A percentile compares a stretch with the other conserved stretches of the same genome.
Evolutionary conservation across 2,113 vertebrate species (phyloP).

Genomic region (Antennarius striatus): DNA sequence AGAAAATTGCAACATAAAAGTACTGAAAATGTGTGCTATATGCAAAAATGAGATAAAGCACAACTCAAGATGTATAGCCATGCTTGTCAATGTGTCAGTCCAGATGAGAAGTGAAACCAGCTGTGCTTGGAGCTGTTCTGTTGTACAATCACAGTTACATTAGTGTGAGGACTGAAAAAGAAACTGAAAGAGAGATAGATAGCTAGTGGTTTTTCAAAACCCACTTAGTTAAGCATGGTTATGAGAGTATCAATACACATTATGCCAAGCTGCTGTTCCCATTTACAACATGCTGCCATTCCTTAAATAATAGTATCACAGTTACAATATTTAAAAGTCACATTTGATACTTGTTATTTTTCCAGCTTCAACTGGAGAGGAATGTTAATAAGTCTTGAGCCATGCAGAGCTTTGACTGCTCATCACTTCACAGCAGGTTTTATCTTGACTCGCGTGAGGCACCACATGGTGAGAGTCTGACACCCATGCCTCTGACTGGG

Average conservation of each 20-base stretch:
- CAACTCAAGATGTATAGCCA: not conserved
- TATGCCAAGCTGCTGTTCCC: slow-evolving; percentile 57
- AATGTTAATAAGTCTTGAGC: slow-evolving; percentile 57
- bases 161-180: slow-evolving; percentile 39
- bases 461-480: slow-evolving; percentile 23
- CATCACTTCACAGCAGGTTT: slow-evolving; percentile 48
- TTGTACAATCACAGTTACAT: slow-evolving; percentile 52
- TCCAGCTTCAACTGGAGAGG: slow-evolving; percentile 36
- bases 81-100: slow-evolving; percentile 22
- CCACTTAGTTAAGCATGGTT: slow-evolving; percentile 55
- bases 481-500: slow-evolving; percentile 8
- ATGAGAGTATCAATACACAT: slow-evolving; percentile 71
- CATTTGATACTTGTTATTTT: slow-evolving; percentile 59
- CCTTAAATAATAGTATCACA: slow-evolving; percentile 56
- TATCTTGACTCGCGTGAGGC: slow-evolving; percentile 20
- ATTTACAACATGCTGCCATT: slow-evolving; percentile 49
- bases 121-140: slow-evolving; percentile 55
- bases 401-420: slow-evolving; percentile 37
- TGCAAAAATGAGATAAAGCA: slow-evolving; percentile 21
- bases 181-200: slow-evolving; percentile 55
- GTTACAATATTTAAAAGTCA: slow-evolving; percentile 59
- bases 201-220: slow-evolving; percentile 56
- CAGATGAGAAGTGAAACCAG: slow-evolving; percentile 36
- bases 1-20: slow-evolving; percentile 11
- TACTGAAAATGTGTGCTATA: slow-evolving; percentile 8